These are phyloP conservation scores for Amblyjoppa proteus DNA, from an alignment of 2,888 invertebrate genomes.

Conservation along the genomic window DNA sequence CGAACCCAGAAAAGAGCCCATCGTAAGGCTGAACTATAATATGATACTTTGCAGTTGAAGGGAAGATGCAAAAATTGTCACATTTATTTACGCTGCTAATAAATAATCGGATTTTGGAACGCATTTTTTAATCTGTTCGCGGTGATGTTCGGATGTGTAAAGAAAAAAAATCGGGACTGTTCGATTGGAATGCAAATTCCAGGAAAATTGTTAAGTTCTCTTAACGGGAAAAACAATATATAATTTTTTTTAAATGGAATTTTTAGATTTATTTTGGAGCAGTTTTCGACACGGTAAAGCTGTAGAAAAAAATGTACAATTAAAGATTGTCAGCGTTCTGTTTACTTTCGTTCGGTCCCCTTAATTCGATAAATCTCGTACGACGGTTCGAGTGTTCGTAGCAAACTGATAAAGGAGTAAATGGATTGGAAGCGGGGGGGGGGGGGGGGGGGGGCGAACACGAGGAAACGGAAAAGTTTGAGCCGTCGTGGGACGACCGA, in stretches of 20 bases:
- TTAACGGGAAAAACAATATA: too few relatives aligned
- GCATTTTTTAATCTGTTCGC: too few relatives aligned
- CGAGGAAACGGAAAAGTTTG: conserved; percentile 3
- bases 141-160: too few relatives aligned
- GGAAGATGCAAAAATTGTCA: too few relatives aligned
- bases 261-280: background rate
- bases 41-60: background rate
- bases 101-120: too few relatives aligned
- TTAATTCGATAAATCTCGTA: background rate
- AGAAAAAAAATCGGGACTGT: too few relatives aligned
- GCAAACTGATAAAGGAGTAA: background rate
- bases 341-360: background rate
- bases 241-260: too few relatives aligned
- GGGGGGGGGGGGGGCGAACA: background rate
- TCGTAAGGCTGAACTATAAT: background rate
- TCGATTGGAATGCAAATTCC: too few relatives aligned
- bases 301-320: background rate
- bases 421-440: background rate
- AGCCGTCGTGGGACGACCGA: too few relatives aligned
- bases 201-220: too few relatives aligned
- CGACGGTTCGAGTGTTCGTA: background rate
- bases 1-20: background rate
- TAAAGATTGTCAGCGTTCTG: background rate
- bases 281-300: background rate
- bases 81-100: too few relatives aligned